These are phyloP conservation scores for Schizopygopsis pylzovi DNA, from an alignment of 2,797 vertebrate genomes.

Conservation along the genomic window DNA sequence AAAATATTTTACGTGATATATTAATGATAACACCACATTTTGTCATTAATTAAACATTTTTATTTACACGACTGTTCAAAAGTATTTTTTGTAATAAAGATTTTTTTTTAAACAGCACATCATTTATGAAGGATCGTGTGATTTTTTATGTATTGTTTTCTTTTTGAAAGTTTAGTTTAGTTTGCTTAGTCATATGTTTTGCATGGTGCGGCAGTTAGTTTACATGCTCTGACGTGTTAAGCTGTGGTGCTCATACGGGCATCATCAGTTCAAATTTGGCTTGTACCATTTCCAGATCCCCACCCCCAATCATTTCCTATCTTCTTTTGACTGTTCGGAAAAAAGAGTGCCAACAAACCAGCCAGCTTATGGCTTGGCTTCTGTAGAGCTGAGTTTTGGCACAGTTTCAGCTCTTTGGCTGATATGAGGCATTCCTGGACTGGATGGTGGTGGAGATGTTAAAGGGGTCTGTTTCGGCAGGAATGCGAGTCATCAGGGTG, in stretches of 20 bases:
- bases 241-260: neutral
- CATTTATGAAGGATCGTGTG: neutral
- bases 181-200: neutral
- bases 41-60: neutral
- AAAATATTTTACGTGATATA: neutral
- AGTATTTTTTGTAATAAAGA: neutral
- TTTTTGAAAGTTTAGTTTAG: neutral
- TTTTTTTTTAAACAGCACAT: neutral
- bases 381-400: slow-evolving; percentile 5
- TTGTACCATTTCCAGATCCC: neutral
- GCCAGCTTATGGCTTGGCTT: neutral
- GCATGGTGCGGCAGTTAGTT: no score
- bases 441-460: slow-evolving; percentile 5
- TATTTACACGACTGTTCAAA: neutral
- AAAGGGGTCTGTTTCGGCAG: slow-evolving; percentile 11
- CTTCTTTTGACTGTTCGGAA: neutral
- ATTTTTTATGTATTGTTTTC: neutral
- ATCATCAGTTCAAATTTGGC: neutral
- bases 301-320: neutral
- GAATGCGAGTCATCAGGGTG: slow-evolving; percentile 51
- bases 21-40: neutral
- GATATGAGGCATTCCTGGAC: slow-evolving; percentile 22
- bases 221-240: slow-evolving; percentile 2
- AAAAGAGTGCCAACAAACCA: neutral
- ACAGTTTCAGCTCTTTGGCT: neutral